Evolutionary conservation across 2,113 vertebrate species (phyloP), one percentile per base, ranked within the genome.

Genomic region (Psilopogon haemacephalus): DNA sequence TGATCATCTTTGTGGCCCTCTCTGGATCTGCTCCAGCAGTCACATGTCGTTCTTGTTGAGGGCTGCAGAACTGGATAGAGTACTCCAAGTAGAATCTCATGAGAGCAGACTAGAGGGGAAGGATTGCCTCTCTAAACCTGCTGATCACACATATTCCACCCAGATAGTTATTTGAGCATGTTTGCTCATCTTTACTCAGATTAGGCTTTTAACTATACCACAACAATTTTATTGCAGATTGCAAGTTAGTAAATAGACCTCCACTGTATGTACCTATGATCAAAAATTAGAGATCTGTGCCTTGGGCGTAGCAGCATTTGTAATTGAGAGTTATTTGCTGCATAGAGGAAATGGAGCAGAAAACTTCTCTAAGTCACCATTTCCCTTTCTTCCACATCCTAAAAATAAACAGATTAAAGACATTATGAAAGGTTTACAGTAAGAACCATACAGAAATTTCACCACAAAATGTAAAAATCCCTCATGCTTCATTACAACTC

Each of bases 381-480:
- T 95, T 95, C 92, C 90, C 69, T 86, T 93, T 80, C 92, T 91
- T 87, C 83, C 58, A 71, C 35, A 54, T 93, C 70, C 60, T 76
- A 9, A 90, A 94, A 96, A 90, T 93, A 95, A 93, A 82, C 81
- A 75, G 94, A 78, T 77, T 70, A 64, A 95, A 95, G 40, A 88
- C 30, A 84, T 68, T 76, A 44, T 81, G 83, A 93, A 93, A 94
- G 90, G 33, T 77, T 95, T 89, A 86, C 93, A 91, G 82, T 70
- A 95, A 94, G 88, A 68, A 60, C 75, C 85, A 95, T 95, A 93
- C 92, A 96, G 95, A 96, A 90, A 58, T 90, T 96, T 68, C 54
- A 89, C 96, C 90, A 64, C 92, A 94, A 90, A 88, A 94, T 93
- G 80, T 94, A 96, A 96, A 95, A 96, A 81, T 68, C 71, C 52